Evolutionary conservation across 1,140 invertebrate genomes (phyloP).

Genomic region (Zaprionus capensis): DNA sequence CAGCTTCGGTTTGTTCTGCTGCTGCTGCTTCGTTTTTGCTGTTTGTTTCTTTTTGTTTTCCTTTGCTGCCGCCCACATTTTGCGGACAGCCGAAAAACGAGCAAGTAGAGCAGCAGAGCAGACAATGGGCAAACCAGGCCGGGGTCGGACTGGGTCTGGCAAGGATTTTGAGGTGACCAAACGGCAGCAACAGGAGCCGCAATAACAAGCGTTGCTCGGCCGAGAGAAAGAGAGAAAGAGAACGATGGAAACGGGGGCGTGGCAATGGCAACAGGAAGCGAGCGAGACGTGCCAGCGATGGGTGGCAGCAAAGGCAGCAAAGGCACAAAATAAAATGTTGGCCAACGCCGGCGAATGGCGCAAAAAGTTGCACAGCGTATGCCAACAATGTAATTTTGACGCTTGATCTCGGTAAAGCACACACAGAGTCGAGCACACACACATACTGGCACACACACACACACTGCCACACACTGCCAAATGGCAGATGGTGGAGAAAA

Average conservation of each 20-base stretch:
- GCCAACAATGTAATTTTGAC: constrained; percentile 82
- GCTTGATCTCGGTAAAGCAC: constrained; percentile 69
- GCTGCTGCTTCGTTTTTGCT: background rate
- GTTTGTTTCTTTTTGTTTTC: constrained; percentile 8
- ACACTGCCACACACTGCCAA: constrained; percentile 30
- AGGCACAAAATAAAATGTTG: constrained; percentile 49
- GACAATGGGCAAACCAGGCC: constrained; percentile 46
- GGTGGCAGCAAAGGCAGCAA: constrained; percentile 21
- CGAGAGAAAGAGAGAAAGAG: background rate
- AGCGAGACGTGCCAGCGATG: constrained; percentile 21
- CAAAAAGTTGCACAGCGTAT: constrained; percentile 65
- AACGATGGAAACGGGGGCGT: background rate
- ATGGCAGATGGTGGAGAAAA: constrained; percentile 36
- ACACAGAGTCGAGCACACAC: constrained; percentile 22
- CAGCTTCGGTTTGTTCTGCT: constrained; percentile 1
- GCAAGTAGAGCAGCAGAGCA: constrained; percentile 10
- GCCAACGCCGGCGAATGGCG: constrained; percentile 36
- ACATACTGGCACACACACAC: background rate
- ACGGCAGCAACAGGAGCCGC: constrained; percentile 68
- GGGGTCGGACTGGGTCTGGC: constrained; percentile 30
- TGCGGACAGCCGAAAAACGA: constrained; percentile 54
- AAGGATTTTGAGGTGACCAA: constrained; percentile 66
- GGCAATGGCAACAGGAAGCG: constrained; percentile 13
- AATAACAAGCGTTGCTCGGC: constrained; percentile 41
- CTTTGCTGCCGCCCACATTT: constrained; percentile 52